phyloP scores from a whole-genome alignment of 2,888 invertebrate species.

The Chloroclysta siterata region DNA sequence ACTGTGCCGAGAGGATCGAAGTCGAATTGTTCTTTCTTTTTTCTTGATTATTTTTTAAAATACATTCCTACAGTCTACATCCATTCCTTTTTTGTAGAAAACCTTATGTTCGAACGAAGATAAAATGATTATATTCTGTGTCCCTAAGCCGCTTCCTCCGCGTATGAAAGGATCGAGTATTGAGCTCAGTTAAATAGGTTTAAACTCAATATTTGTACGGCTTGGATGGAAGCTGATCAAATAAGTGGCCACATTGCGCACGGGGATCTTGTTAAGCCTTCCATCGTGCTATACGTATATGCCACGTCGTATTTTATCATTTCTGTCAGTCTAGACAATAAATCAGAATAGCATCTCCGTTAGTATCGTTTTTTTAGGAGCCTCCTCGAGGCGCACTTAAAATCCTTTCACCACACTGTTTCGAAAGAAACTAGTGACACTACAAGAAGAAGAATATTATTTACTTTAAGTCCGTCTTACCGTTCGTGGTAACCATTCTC shows the following conservation, averaged over 20 bases:
- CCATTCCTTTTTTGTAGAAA: not conserved
- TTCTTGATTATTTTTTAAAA: too few species aligned
- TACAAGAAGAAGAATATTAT: too few species aligned
- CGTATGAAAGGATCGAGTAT: constrained; percentile 29
- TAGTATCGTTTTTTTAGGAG: too few species aligned
- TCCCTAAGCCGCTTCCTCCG: constrained; percentile 3
- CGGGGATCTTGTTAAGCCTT: constrained; percentile 12
- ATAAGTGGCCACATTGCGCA: constrained; percentile 42
- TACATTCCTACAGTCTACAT: too few species aligned
- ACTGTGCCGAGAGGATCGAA: too few species aligned
- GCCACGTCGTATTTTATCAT: not conserved
- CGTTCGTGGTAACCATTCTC: too few species aligned
- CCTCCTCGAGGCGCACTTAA: too few species aligned
- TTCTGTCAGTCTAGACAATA: not conserved
- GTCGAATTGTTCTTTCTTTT: too few species aligned
- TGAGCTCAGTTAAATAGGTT: constrained; percentile 44
- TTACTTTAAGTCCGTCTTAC: too few species aligned
- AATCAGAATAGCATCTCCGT: not conserved
- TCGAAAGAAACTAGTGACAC: too few species aligned
- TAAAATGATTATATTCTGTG: constrained; percentile 1
- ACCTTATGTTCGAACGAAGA: not conserved
- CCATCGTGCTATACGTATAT: not conserved
- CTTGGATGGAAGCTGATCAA: constrained; percentile 54
- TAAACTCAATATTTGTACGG: constrained; percentile 53
- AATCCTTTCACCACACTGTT: too few species aligned